Conservation (phyloP, 2,113 vertebrate genomes). For the Corvus cornix region DNA sequence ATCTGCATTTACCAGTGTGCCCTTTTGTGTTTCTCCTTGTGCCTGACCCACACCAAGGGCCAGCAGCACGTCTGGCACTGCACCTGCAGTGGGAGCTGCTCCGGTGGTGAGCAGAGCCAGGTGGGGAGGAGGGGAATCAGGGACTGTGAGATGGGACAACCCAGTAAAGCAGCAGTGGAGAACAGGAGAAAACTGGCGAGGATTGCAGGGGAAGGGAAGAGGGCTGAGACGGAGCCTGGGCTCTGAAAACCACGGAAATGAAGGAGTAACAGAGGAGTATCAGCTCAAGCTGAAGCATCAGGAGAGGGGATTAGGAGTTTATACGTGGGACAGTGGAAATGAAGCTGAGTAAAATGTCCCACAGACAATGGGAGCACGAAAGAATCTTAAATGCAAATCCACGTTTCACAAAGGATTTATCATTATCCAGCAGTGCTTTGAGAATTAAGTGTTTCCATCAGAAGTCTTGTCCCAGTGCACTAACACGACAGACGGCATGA, state of each 20-base stretch:
- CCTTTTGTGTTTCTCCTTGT: not conserved
- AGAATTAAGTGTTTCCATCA: constrained; percentile 62
- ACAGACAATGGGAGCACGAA: constrained; percentile 17
- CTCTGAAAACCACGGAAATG: constrained; percentile 5
- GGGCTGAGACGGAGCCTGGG: not conserved
- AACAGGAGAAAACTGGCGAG: accelerated
- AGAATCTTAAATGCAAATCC: constrained; percentile 49
- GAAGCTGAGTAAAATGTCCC: not conserved
- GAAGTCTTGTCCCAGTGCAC: not conserved
- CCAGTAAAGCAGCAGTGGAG: not conserved
- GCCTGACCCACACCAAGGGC: not conserved
- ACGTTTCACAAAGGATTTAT: constrained; percentile 44
- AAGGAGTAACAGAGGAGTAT: not conserved
- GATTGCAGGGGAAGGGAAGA: not conserved
- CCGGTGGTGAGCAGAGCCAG: not conserved
- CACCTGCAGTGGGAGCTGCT: not conserved
- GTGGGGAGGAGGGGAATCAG: accelerated
- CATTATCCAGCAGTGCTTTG: constrained; percentile 1
- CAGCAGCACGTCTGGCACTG: not conserved
- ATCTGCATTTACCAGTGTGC: accelerated
- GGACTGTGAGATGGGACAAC: accelerated
- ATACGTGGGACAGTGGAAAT: not conserved
- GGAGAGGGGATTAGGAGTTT: constrained; percentile 1
- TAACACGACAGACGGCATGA: not conserved
- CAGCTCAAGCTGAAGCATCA: constrained; percentile 8